phyloP scores from a whole-genome alignment of 1,140 invertebrate species.

The Lucilia sericata region DNA sequence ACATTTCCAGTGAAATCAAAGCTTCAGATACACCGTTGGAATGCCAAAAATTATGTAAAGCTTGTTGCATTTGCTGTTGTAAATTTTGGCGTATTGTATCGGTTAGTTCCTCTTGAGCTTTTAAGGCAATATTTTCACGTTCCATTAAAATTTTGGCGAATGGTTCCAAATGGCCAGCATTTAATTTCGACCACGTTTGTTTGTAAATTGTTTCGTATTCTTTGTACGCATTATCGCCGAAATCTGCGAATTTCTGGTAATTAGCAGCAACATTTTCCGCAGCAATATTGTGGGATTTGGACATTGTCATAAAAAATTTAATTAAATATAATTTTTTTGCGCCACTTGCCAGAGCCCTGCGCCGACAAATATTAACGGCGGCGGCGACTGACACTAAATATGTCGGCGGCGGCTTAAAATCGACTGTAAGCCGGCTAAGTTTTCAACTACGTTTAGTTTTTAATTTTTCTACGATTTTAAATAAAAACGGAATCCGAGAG shows the following conservation, averaged over 20 bases:
- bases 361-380: no score
- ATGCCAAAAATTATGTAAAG: slow-evolving; percentile 44
- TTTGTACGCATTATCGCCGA: neutral
- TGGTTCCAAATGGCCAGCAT: slow-evolving; percentile 16
- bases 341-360: no score
- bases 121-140: slow-evolving; percentile 33
- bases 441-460: no score
- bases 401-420: no score
- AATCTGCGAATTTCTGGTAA: neutral
- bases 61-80: neutral
- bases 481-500: no score
- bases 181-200: slow-evolving; percentile 15
- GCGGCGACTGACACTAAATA: no score
- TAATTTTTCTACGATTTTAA: no score
- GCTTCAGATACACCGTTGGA: slow-evolving; percentile 28
- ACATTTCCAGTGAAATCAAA: slow-evolving; percentile 42
- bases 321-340: neutral
- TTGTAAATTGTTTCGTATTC: neutral
- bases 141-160: slow-evolving; percentile 30
- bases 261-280: neutral
- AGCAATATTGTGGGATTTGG: neutral
- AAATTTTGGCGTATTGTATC: slow-evolving; percentile 27
- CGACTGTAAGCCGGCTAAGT: no score
- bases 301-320: neutral
- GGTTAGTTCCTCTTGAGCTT: slow-evolving; percentile 35